Percentiles rank a stretch among this genome's conserved stretches.
Evolutionary conservation across 2,888 invertebrate genomes (phyloP).

Genomic region (Eristalinus sepulchralis): DNA sequence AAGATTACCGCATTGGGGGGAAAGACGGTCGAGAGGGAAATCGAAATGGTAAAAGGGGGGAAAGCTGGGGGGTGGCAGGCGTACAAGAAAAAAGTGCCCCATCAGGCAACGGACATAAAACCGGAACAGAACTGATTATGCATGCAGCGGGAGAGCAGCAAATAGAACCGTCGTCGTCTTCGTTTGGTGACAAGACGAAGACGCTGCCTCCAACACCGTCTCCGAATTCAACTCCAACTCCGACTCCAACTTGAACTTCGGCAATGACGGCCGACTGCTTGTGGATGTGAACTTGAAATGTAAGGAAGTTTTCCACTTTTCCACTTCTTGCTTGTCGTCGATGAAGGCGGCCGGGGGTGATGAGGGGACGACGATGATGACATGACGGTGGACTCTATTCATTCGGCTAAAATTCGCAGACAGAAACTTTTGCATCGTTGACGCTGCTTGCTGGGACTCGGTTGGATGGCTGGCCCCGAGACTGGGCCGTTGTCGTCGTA

Average conservation of each 20-base stretch:
- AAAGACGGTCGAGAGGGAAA: constrained; percentile 23
- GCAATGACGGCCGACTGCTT: constrained; percentile 17
- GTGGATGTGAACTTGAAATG: constrained; percentile 11
- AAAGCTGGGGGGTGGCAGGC: background rate
- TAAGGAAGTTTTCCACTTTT: constrained; percentile 64
- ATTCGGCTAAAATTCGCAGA: constrained; percentile 58
- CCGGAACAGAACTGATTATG: constrained; percentile 69
- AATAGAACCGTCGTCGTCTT: constrained; percentile 9
- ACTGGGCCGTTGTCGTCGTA: constrained; percentile 1
- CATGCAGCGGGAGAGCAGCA: constrained; percentile 43
- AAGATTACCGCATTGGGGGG: constrained; percentile 25
- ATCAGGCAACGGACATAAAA: constrained; percentile 44
- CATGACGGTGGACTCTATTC: constrained; percentile 40
- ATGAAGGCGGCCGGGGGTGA: background rate
- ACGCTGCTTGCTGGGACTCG: background rate
- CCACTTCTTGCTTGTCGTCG: constrained; percentile 11
- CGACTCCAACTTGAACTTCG: background rate
- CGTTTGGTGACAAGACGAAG: constrained; percentile 60
- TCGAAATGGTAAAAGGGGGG: constrained; percentile 3
- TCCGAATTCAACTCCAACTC: background rate
- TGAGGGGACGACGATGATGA: background rate
- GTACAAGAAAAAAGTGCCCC: background rate
- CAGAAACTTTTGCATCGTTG: constrained; percentile 53
- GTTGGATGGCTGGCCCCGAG: background rate
- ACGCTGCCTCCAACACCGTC: background rate